phyloP scores from a whole-genome alignment of 2,797 vertebrate species.

The Anguilla marmorata region DNA sequence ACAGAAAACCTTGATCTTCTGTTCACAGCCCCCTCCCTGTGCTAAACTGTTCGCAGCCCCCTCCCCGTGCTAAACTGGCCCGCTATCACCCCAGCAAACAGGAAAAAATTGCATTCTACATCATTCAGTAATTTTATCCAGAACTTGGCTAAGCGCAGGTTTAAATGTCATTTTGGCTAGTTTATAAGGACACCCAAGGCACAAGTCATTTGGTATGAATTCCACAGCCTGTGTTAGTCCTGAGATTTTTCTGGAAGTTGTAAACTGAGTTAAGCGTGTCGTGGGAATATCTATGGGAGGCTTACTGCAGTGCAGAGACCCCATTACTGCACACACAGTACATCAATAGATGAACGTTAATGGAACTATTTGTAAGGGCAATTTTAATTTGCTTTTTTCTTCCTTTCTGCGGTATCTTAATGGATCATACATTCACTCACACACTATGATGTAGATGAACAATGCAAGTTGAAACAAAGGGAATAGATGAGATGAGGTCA shows the following conservation, averaged over 20 bases:
- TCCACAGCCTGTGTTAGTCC: neutral
- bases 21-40: neutral
- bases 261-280: neutral
- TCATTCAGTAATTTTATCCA: constrained; percentile 49
- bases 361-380: neutral
- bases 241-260: neutral
- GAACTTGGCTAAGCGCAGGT: constrained; percentile 35
- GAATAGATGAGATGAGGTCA: neutral
- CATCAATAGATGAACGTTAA: neutral
- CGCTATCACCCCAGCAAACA: constrained; percentile 44
- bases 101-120: constrained; percentile 54
- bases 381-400: neutral
- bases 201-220: neutral
- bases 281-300: neutral
- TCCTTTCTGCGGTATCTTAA: neutral
- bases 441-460: neutral
- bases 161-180: constrained; percentile 34
- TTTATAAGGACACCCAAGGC: constrained; percentile 22
- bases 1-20: neutral
- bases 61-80: neutral
- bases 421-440: neutral
- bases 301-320: neutral
- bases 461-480: neutral
- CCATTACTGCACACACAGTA: neutral
- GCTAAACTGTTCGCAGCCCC: neutral